A percentile compares a stretch with the other conserved stretches of the same genome.
Evolutionary conservation across 2,113 vertebrate genomes (phyloP).

Genomic region (Alethe castanea): DNA sequence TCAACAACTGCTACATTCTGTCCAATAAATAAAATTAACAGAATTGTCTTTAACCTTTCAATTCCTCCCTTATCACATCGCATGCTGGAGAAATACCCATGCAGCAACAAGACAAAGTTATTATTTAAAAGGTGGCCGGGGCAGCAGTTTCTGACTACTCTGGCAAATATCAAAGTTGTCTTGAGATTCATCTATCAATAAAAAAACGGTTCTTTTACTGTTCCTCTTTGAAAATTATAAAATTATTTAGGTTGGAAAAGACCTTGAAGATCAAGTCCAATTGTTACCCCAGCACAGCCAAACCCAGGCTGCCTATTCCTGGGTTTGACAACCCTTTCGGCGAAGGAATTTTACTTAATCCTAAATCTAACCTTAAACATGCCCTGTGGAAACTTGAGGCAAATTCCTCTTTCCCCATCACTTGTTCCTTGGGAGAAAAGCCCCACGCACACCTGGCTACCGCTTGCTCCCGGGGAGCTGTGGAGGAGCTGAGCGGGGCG

Average conservation of each 20-base stretch:
- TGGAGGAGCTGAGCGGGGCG: not conserved
- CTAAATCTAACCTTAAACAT: not conserved
- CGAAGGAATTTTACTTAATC: not conserved
- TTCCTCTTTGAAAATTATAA: not conserved
- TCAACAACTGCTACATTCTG: not conserved
- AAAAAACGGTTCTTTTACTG: not conserved
- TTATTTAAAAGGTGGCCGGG: not conserved
- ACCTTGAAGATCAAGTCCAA: not conserved
- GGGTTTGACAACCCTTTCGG: not conserved
- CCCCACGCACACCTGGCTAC: too few relatives aligned
- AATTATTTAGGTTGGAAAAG: not conserved
- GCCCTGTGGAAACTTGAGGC: not conserved
- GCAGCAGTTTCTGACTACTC: not conserved
- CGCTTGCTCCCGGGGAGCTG: not conserved
- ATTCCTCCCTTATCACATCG: fast-evolving
- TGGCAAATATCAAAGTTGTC: not conserved
- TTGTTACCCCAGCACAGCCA: not conserved
- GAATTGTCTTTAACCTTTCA: not conserved
- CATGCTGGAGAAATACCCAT: not conserved
- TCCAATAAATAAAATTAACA: not conserved
- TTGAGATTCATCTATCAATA: not conserved
- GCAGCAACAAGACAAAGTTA: not conserved
- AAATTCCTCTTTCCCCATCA: not conserved
- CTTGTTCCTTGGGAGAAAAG: not conserved
- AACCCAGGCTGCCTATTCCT: not conserved